Evolutionary conservation across 1,140 invertebrate genomes (phyloP).

Genomic region (Brachionus calyciflorus): DNA sequence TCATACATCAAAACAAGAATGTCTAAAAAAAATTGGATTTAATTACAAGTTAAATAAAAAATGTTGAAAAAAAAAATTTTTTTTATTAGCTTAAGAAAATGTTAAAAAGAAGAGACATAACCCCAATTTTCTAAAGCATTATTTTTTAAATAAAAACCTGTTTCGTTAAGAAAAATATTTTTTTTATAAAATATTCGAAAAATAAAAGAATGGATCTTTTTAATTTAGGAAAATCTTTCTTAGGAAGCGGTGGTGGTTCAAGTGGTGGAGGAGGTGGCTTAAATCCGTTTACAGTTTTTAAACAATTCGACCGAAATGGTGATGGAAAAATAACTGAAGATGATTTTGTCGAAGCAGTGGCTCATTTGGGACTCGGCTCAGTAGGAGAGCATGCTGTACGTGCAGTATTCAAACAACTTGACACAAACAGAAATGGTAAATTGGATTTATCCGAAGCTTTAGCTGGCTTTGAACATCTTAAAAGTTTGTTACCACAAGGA

Average conservation of each 20-base stretch:
- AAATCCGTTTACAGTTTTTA: constrained; percentile 36
- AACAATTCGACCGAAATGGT: constrained; percentile 26
- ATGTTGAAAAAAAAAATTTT: too few relatives aligned
- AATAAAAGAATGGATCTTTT: constrained; percentile 25
- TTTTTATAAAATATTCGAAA: too few relatives aligned
- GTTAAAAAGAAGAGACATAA: too few relatives aligned
- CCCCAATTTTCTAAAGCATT: too few relatives aligned
- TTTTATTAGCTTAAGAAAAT: too few relatives aligned
- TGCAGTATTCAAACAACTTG: constrained; percentile 22
- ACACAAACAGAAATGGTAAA: constrained; percentile 34
- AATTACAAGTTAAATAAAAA: too few relatives aligned
- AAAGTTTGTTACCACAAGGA: not conserved
- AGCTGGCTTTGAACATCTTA: constrained; percentile 7
- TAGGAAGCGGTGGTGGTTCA: not conserved
- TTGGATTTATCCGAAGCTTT: constrained; percentile 8
- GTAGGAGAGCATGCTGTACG: not conserved
- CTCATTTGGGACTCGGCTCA: not conserved
- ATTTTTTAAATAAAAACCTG: too few relatives aligned
- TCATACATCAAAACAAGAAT: too few relatives aligned
- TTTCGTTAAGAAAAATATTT: too few relatives aligned
- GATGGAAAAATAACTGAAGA: constrained; percentile 43
- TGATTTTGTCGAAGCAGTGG: not conserved
- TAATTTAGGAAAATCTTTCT: not conserved
- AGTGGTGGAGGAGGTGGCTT: not conserved
- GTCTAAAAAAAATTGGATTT: too few relatives aligned